A percentile compares a stretch with the other conserved stretches of the same genome.
phyloP scores from a whole-genome alignment of 2,797 vertebrate species.

The Acomys russatus region DNA sequence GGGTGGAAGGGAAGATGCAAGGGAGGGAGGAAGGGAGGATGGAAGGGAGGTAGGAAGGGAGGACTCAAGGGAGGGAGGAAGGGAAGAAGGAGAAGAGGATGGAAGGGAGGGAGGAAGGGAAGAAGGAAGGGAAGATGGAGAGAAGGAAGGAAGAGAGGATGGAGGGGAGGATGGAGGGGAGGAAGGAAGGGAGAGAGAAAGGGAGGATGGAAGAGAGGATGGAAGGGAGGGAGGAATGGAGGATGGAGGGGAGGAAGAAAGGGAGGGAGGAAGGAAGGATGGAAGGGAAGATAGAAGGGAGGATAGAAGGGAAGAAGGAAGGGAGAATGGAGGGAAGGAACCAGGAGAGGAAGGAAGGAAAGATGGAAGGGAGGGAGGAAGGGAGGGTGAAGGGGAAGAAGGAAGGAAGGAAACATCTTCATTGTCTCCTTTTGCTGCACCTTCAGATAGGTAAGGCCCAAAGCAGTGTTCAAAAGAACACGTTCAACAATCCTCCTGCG shows the following conservation, averaged over 20 bases:
- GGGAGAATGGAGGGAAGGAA: not conserved
- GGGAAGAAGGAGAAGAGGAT: not conserved
- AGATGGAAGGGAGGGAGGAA: accelerated
- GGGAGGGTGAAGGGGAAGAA: not conserved
- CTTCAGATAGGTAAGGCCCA: not conserved
- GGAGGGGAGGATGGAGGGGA: not conserved
- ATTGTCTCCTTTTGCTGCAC: not conserved
- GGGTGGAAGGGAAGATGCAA: no score
- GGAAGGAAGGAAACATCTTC: no score
- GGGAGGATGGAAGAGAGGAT: not conserved
- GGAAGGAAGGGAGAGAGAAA: not conserved
- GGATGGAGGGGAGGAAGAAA: no score
- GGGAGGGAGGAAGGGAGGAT: not conserved
- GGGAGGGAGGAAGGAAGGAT: no score
- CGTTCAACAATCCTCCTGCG: not conserved
- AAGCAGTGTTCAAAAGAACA: not conserved
- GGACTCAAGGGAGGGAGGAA: no score
- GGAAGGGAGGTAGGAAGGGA: not conserved
- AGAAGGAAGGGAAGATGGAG: not conserved
- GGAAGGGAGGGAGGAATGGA: not conserved
- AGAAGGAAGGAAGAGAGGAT: not conserved
- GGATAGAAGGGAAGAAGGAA: no score
- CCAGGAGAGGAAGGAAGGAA: not conserved
- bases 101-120: not conserved
- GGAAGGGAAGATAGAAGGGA: no score